Base-by-base conservation (phyloP, 2,888 invertebrate species). In the Prionchulus punctatus region DNA sequence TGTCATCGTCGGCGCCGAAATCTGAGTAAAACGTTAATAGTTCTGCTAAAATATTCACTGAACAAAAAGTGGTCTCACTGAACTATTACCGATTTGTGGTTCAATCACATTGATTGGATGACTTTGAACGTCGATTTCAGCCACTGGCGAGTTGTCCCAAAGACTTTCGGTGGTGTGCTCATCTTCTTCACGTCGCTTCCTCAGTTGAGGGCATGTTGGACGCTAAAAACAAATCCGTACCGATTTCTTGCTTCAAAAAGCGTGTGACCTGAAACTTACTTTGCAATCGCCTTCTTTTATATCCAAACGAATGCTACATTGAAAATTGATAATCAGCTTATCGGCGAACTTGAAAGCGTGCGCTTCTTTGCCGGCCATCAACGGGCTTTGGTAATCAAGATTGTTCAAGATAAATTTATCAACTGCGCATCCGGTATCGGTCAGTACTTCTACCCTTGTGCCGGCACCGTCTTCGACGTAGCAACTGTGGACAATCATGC, bases 331-430 rank as follows among this genome's bases (percentile, higher is more conserved):
- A 18, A 67, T 68, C 1, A 68, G 65, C 28, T 57, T 31, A 52
- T 66, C 66, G 31, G 66, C 67, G 54, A 68, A 68, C 54, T 67
- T 67, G 61, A 69, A 68, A 2, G 69, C 69, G 59, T 69, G 67
- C 3, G 67, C 66, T 59, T 70, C 66, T 47, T 68, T 65, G 48
- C 64, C 62, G 3, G 67, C 69, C 43, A 62, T 60, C 27, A 69
- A 59, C 26, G 61, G 58, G 18, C 45, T 51, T 1, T 64, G 63
- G 58, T 69, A 69, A 53, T 66, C 64, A 23, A 69, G 57, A 51
- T 67, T 66, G 51, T 65, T 63, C 30, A 69, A 59, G 21, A 70
- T 59, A 45, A 62, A 64, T 27, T 66, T 64, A 57, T 68, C 68
- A 30, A 65, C 57, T 12, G 68, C 65, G 53, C 68, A 68, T 18